These are phyloP conservation scores for Microctonus aethiopoides DNA, from an alignment of 2,888 invertebrate species.

Conservation along the genomic window DNA sequence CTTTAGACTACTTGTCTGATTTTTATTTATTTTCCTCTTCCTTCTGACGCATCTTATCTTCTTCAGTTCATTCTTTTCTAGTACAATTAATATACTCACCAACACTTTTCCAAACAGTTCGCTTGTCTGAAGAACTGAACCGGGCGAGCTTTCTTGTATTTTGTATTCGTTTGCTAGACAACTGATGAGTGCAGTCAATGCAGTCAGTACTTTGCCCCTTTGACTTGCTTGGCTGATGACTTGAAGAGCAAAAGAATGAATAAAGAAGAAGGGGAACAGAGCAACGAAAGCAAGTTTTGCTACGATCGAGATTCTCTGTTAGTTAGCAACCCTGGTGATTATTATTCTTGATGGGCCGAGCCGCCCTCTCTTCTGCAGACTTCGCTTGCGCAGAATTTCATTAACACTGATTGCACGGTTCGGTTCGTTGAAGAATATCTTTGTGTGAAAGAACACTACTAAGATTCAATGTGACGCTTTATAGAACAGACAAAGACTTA, in stretches of 20 bases:
- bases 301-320: slow-evolving; percentile 21
- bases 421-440: slow-evolving; percentile 40
- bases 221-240: slow-evolving; percentile 21
- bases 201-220: slow-evolving; percentile 15
- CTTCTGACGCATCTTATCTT: background rate
- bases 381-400: slow-evolving; percentile 34
- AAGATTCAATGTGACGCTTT: background rate
- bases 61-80: slow-evolving; percentile 2
- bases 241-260: slow-evolving; percentile 17
- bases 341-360: slow-evolving; percentile 41
- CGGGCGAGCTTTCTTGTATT: background rate
- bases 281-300: background rate
- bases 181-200: background rate
- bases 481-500: background rate
- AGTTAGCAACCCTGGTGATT: slow-evolving; percentile 23
- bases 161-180: background rate
- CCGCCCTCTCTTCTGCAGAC: slow-evolving; percentile 24
- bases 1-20: slow-evolving; percentile 1
- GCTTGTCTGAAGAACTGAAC: slow-evolving; percentile 27
- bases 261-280: slow-evolving; percentile 15
- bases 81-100: slow-evolving; percentile 30
- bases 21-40: slow-evolving; percentile 5
- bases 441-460: slow-evolving; percentile 19
- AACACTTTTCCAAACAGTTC: slow-evolving; percentile 30
- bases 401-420: slow-evolving; percentile 42